phyloP scores from a whole-genome alignment of 2,113 vertebrate genomes.

The Phoxinus phoxinus region DNA sequence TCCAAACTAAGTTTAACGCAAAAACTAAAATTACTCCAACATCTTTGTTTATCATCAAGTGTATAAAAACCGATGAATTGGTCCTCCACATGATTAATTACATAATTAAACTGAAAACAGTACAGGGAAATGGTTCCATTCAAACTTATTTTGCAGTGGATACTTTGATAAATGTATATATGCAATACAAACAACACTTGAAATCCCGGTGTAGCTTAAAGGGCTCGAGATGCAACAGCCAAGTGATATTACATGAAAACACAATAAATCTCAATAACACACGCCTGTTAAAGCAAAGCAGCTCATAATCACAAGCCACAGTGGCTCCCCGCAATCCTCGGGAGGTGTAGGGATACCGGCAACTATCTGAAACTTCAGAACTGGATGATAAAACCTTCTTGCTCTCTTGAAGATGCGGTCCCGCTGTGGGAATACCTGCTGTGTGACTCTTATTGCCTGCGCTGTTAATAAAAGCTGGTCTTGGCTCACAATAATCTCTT shows the following conservation, averaged over 20 bases:
- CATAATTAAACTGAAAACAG: conserved; percentile 3
- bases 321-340: background rate
- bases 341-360: background rate
- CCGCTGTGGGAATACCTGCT: conserved; percentile 34
- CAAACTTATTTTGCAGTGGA: background rate
- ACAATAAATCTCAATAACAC: conserved; percentile 38
- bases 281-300: conserved; percentile 16
- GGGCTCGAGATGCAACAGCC: conserved; percentile 6
- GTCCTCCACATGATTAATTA: background rate
- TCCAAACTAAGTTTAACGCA: background rate
- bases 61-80: background rate
- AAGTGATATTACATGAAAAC: conserved; percentile 4
- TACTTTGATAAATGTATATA: conserved; percentile 26
- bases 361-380: conserved; percentile 11
- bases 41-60: no score
- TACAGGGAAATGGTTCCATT: background rate
- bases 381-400: conserved; percentile 21
- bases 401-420: background rate
- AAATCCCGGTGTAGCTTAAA: background rate
- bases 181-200: conserved; percentile 2
- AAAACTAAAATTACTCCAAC: background rate
- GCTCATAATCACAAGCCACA: conserved; percentile 26
- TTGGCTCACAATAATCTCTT: conserved; percentile 23
- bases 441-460: conserved; percentile 39
- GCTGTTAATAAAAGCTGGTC: conserved; percentile 41